A percentile compares a stretch with the other conserved stretches of the same genome.
These are phyloP conservation scores for Patella depressa DNA, from an alignment of 2,888 invertebrate species.

Conservation along the genomic window DNA sequence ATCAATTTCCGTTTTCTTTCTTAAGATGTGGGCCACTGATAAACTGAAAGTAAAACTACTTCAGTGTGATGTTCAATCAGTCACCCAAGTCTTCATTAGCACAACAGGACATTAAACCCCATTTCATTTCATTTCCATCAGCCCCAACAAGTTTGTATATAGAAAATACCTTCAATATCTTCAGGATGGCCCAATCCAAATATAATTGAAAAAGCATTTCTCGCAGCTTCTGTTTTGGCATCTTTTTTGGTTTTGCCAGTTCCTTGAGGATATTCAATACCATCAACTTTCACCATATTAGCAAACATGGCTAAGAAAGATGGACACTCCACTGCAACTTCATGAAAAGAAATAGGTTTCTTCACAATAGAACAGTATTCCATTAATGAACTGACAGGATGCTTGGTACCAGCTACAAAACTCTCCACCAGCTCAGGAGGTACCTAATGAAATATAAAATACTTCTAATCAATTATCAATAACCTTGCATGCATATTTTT, in stretches of 20 bases:
- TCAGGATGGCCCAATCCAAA: conserved; percentile 51
- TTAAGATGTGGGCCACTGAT: no score
- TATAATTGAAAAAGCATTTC: conserved; percentile 55
- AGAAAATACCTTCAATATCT: conserved; percentile 39
- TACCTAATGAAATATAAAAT: conserved; percentile 29
- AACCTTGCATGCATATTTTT: neutral
- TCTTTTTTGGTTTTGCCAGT: conserved; percentile 66
- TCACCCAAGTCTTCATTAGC: no score
- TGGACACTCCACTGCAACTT: conserved; percentile 46
- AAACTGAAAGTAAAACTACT: no score
- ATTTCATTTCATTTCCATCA: no score
- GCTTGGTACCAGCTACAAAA: conserved; percentile 55
- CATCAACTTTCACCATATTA: conserved; percentile 54
- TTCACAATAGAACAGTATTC: conserved; percentile 55
- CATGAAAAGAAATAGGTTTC: conserved; percentile 45
- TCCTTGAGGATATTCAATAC: conserved; percentile 56
- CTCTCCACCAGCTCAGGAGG: conserved; percentile 52
- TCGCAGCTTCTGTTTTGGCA: conserved; percentile 64
- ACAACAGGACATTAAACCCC: no score
- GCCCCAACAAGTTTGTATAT: no score
- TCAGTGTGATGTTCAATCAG: no score
- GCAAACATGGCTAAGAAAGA: conserved; percentile 55
- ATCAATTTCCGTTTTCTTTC: no score
- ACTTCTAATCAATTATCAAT: neutral
- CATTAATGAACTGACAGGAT: conserved; percentile 61